phyloP scores from a whole-genome alignment of 2,797 vertebrate genomes.

The Helostoma temminkii region DNA sequence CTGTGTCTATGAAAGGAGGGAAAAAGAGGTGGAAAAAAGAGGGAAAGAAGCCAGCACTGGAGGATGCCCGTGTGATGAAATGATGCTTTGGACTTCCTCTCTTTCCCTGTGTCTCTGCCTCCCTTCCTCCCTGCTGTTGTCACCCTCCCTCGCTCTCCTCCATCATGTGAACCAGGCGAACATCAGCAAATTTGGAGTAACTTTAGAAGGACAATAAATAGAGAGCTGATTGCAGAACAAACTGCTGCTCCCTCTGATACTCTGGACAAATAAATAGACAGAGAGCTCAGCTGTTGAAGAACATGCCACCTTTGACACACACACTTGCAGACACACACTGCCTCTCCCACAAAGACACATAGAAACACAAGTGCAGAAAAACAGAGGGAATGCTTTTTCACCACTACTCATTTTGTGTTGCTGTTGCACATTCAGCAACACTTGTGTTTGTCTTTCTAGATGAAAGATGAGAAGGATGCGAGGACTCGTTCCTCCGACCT shows the following conservation, averaged over 20 bases:
- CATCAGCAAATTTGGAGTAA: constrained; percentile 34
- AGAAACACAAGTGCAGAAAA: not conserved
- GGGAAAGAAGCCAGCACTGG: constrained; percentile 37
- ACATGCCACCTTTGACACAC: constrained; percentile 26
- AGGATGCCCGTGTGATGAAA: constrained; percentile 68
- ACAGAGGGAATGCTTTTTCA: not conserved
- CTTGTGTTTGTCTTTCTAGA: not conserved
- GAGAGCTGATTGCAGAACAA: constrained; percentile 17
- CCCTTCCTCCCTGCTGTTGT: not conserved
- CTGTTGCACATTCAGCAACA: not conserved
- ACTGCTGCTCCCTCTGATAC: constrained; percentile 40
- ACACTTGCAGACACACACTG: constrained; percentile 4
- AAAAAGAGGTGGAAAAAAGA: constrained; percentile 53
- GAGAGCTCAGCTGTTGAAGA: constrained; percentile 27
- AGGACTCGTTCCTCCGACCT: not conserved
- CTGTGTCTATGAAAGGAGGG: constrained; percentile 68
- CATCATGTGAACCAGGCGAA: not conserved
- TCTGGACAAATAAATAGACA: constrained; percentile 43
- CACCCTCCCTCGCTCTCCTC: not conserved
- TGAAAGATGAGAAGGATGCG: not conserved
- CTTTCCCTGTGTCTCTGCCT: not conserved
- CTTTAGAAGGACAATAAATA: constrained; percentile 48
- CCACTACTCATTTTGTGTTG: not conserved
- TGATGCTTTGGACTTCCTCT: constrained; percentile 61
- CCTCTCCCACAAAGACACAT: not conserved